Conservation (phyloP, 2,888 invertebrate species). For the Serripes groenlandicus region DNA sequence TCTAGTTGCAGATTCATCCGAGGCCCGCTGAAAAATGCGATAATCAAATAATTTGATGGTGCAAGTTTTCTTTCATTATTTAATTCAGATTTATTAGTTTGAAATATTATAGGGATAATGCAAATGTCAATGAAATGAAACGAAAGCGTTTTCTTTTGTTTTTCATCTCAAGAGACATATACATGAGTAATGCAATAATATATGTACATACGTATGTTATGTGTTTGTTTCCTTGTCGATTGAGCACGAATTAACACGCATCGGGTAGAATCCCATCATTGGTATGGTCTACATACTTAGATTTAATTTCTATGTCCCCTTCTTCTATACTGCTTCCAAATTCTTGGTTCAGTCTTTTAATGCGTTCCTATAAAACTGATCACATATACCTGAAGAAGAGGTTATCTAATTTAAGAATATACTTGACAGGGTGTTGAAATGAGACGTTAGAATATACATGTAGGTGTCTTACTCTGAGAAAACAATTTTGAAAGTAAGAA, state of each 20-base stretch:
- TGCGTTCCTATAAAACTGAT: constrained; percentile 1
- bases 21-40: background rate
- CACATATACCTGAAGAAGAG: background rate
- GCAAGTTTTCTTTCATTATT: background rate
- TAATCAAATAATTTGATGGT: background rate
- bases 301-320: background rate
- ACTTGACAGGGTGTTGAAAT: no score
- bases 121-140: background rate
- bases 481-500: no score
- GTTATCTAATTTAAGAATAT: background rate
- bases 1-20: background rate
- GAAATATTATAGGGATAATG: background rate
- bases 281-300: background rate
- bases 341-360: background rate
- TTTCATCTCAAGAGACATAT: background rate
- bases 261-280: background rate
- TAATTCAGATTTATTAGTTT: background rate
- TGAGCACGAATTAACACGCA: background rate
- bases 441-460: no score
- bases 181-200: no score
- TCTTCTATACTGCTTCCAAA: background rate
- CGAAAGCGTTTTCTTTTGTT: background rate
- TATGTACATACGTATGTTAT: background rate
- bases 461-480: no score
- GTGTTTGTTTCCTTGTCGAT: background rate